Evolutionary conservation across 2,888 invertebrate genomes (phyloP).

Genomic region (Phengaris arion): DNA sequence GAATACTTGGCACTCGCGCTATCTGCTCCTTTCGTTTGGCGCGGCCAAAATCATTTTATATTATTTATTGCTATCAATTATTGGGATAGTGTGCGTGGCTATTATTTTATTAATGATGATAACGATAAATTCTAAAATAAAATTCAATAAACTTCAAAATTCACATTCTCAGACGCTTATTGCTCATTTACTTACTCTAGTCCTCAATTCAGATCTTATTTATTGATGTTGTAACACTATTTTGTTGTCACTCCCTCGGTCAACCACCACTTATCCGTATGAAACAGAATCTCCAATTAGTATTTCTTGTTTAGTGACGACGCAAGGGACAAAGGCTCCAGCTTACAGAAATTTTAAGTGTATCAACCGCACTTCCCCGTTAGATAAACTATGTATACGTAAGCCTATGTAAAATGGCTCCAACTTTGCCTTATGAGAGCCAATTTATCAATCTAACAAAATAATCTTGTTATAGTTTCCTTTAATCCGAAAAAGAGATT

Average conservation of each 20-base stretch:
- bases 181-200: neutral
- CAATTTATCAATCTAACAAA: neutral
- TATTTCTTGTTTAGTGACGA: constrained; percentile 1
- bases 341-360: constrained; percentile 5
- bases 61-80: constrained; percentile 17
- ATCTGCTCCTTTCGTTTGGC: constrained; percentile 6
- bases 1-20: constrained; percentile 25
- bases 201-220: neutral
- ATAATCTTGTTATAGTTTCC: neutral
- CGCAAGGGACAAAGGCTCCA: neutral
- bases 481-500: neutral
- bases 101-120: neutral
- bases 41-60: constrained; percentile 22
- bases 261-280: constrained; percentile 1
- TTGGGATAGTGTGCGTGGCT: constrained; percentile 14
- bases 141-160: neutral
- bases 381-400: neutral
- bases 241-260: neutral
- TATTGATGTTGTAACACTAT: constrained; percentile 1
- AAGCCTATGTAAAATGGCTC: constrained; percentile 1
- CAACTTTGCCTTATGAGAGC: neutral
- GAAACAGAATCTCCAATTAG: constrained; percentile 13
- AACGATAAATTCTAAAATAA: neutral
- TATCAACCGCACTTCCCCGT: constrained; percentile 1
- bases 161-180: neutral